phyloP scores from a whole-genome alignment of 1,140 invertebrate species.

The Hypothenemus hampei region DNA sequence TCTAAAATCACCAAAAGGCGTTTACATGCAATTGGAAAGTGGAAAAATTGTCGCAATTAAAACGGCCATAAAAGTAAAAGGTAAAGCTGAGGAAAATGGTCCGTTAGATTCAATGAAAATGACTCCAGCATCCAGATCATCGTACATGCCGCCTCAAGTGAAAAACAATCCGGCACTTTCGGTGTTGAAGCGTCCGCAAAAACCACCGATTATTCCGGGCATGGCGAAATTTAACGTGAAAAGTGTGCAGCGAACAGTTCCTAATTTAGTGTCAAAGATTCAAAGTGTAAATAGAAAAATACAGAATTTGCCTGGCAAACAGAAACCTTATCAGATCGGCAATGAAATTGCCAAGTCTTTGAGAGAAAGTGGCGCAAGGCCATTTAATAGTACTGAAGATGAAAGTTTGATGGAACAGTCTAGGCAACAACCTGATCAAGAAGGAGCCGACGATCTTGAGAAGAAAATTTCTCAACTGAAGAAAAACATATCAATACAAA shows the following conservation, averaged over 20 bases:
- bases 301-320: conserved; percentile 34
- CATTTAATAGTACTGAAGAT: conserved; percentile 28
- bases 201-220: conserved; percentile 39
- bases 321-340: conserved; percentile 45
- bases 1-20: conserved; percentile 89
- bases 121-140: background rate
- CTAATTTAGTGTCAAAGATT: conserved; percentile 38
- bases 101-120: conserved; percentile 15
- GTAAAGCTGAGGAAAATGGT: conserved; percentile 54
- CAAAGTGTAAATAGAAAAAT: conserved; percentile 31
- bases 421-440: background rate
- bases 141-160: conserved; percentile 50
- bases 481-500: conserved; percentile 37
- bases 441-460: conserved; percentile 29
- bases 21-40: conserved; percentile 91
- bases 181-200: conserved; percentile 46
- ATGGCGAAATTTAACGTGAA: conserved; percentile 40
- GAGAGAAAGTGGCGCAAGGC: conserved; percentile 1
- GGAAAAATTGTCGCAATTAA: conserved; percentile 96
- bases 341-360: conserved; percentile 30
- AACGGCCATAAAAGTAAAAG: conserved; percentile 65
- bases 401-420: conserved; percentile 19
- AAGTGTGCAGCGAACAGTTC: conserved; percentile 44
- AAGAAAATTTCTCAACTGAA: conserved; percentile 33
- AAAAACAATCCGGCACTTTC: conserved; percentile 63